A percentile compares a stretch with the other conserved stretches of the same genome.
Conservation (phyloP, 1,140 invertebrate genomes). For the Scaptomyza hsui region DNA sequence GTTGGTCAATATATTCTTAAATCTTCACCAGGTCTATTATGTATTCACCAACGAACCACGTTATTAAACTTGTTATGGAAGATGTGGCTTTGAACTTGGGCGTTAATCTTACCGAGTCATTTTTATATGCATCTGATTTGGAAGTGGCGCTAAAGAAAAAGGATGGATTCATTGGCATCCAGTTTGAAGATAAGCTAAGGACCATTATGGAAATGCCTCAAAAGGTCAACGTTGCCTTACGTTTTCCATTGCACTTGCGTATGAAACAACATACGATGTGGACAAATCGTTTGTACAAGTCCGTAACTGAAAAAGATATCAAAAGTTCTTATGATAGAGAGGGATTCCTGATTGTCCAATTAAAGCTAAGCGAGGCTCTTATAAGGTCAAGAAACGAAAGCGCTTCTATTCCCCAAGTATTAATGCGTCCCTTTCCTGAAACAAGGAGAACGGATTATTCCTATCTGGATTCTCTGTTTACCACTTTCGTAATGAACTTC, state of each 20-base stretch:
- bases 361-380: conserved; percentile 23
- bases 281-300: conserved; percentile 1
- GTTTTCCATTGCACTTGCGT: conserved; percentile 38
- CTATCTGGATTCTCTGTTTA: neutral
- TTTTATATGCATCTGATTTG: neutral
- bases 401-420: conserved; percentile 7
- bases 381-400: conserved; percentile 3
- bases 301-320: neutral
- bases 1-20: neutral
- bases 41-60: conserved; percentile 44
- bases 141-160: neutral
- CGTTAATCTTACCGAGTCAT: neutral
- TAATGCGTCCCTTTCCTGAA: conserved; percentile 30
- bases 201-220: conserved; percentile 15
- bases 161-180: conserved; percentile 43
- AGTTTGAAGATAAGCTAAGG: conserved; percentile 36
- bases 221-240: conserved; percentile 20
- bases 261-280: neutral
- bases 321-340: conserved; percentile 12
- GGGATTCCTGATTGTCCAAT: conserved; percentile 37
- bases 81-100: conserved; percentile 6
- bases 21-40: conserved; percentile 33
- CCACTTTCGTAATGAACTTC: conserved; percentile 4
- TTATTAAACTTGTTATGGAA: conserved; percentile 16
- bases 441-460: neutral